These are phyloP conservation scores for Zygaena filipendulae DNA, from an alignment of 2,888 invertebrate genomes.

Conservation along the genomic window DNA sequence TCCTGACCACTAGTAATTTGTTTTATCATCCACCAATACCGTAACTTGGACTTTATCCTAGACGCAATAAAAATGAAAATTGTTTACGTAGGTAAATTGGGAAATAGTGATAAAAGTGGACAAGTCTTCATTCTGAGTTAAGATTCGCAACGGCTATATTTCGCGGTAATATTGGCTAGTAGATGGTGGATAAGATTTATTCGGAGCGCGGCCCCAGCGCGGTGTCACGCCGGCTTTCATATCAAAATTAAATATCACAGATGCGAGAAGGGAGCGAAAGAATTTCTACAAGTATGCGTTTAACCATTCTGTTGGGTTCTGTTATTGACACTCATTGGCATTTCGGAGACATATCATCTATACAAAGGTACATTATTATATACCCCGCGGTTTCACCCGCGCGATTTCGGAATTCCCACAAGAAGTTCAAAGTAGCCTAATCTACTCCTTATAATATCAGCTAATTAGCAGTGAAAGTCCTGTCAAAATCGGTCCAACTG, in stretches of 20 bases:
- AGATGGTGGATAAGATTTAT: constrained; percentile 59
- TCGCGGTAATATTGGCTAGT: constrained; percentile 58
- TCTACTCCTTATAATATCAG: too few relatives aligned
- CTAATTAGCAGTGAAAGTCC: too few relatives aligned
- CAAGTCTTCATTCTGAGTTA: constrained; percentile 40
- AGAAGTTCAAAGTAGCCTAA: too few relatives aligned
- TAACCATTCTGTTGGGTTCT: not conserved
- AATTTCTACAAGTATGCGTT: constrained; percentile 27
- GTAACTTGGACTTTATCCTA: constrained; percentile 18
- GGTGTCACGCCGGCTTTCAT: constrained; percentile 49
- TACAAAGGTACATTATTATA: too few relatives aligned
- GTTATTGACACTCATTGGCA: not conserved
- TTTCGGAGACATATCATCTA: too few relatives aligned
- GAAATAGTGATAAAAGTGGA: constrained; percentile 25
- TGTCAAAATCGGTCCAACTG: too few relatives aligned
- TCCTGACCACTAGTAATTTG: too few relatives aligned
- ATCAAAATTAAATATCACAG: constrained; percentile 64
- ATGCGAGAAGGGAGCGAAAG: constrained; percentile 23
- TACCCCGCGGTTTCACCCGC: too few relatives aligned
- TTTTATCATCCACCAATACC: too few relatives aligned
- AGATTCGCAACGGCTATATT: constrained; percentile 61
- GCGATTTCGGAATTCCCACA: too few relatives aligned
- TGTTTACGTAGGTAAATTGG: constrained; percentile 1
- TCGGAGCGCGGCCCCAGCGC: constrained; percentile 29
- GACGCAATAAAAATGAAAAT: constrained; percentile 17